A percentile compares a stretch with the other conserved stretches of the same genome.
Evolutionary conservation across 2,888 invertebrate species (phyloP).

Genomic region (Carterocephalus palaemon): DNA sequence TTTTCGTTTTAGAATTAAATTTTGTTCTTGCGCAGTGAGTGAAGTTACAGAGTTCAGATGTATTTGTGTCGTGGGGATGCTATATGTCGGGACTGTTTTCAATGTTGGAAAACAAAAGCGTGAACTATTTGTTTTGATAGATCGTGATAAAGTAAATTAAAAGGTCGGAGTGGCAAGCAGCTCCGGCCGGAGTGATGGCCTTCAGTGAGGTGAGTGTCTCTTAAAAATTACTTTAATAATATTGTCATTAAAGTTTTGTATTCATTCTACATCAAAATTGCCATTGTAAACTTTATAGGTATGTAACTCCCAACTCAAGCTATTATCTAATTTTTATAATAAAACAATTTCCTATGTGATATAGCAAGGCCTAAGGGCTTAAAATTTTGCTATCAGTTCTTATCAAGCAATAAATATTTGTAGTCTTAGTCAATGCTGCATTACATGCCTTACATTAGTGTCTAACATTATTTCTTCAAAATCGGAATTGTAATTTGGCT

Average conservation of each 20-base stretch:
- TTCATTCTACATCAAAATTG: slow-evolving; percentile 25
- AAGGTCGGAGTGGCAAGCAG: slow-evolving; percentile 77
- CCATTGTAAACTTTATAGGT: slow-evolving; percentile 6
- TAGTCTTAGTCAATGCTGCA: too few relatives aligned
- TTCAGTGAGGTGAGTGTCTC: slow-evolving; percentile 85
- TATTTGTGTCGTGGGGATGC: slow-evolving; percentile 75
- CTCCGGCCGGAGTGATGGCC: slow-evolving; percentile 84
- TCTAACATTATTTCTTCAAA: too few relatives aligned
- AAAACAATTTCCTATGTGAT: not conserved
- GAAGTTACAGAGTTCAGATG: slow-evolving; percentile 73
- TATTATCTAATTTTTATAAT: too few relatives aligned
- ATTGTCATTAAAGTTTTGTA: slow-evolving; percentile 17
- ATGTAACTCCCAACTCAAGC: not conserved
- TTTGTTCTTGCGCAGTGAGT: slow-evolving; percentile 78
- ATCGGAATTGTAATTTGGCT: too few relatives aligned
- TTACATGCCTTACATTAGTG: too few relatives aligned
- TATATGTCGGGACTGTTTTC: slow-evolving; percentile 76
- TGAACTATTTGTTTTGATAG: slow-evolving; percentile 78
- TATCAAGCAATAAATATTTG: slow-evolving; percentile 11
- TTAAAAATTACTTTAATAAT: slow-evolving; percentile 29
- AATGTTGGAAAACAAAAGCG: slow-evolving; percentile 77
- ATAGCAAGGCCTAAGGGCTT: not conserved
- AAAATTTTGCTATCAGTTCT: slow-evolving; percentile 9
- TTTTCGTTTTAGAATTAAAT: slow-evolving; percentile 75
- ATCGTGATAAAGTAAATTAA: slow-evolving; percentile 66